Base-by-base conservation (phyloP, 2,113 vertebrate genomes). In the Girardinichthys multiradiatus region DNA sequence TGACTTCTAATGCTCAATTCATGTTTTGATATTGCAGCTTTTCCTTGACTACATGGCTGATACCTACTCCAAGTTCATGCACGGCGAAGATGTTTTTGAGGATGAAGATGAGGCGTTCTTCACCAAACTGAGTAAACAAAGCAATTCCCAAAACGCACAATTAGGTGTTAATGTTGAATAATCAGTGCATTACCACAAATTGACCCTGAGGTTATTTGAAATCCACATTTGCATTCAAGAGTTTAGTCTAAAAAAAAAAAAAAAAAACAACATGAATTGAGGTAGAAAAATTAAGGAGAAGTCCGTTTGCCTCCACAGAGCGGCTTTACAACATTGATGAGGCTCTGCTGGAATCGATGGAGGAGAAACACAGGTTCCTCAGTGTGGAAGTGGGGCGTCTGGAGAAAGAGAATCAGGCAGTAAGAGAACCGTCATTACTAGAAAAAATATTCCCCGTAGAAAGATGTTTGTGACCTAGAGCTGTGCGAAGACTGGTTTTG, bases 31-130 rank as follows among this genome's bases (percentile, higher is more conserved):
- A 28, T 82, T 83, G 62, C 85, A 99, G 97, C 88, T 98, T 35
- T 96, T 97, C 81, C 57, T 96, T 77, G 95, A 97, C 37, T 96
- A 97, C 65, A 91, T 91, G 30, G 86, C 92, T 64, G 96, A 96
- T 64, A 95, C 96, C 65, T 99, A 99, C 61, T 88, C 92, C 24
- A 96, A 94, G 67, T 99, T 97, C 86, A 98, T 99, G 96, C 93
- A 94, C 67, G 96, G 96, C 4, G 87, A 91, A 0, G 97, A 99
- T 86, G 94, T 90, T 9, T 98, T 95, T 91, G 96, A 98, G 4
- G 95, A 97, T 4, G 68, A 95, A 63, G 95, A 98, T 77, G 88
- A 92, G 1, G 79, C 93, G 33, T 90, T 96, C 57, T 87, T 95
- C 17, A 81, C 73, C 77, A 95, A 95, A 90, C 79, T 98, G 69